Evolutionary conservation across 1,140 invertebrate genomes (phyloP).

Genomic region (Neotoxoptera formosana): DNA sequence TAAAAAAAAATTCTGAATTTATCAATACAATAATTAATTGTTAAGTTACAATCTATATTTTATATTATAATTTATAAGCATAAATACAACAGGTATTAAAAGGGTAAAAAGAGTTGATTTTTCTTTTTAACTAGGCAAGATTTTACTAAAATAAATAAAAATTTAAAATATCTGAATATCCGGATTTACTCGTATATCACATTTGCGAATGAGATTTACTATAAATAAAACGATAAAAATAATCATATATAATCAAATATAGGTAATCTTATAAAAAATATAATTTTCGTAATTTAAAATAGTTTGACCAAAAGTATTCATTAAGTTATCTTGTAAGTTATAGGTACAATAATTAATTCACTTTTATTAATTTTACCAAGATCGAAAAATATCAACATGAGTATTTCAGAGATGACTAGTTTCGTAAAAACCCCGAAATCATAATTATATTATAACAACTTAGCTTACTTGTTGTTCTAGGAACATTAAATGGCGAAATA

Average conservation of each 20-base stretch:
- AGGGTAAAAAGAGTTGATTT: neutral
- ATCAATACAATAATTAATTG: neutral
- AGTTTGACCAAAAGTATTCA: neutral
- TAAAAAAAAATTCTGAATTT: neutral
- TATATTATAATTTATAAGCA: neutral
- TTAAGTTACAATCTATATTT: neutral
- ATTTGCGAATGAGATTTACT: too few species aligned
- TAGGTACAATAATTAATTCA: neutral
- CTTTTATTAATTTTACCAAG: neutral
- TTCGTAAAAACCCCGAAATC: neutral
- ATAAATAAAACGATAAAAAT: too few species aligned
- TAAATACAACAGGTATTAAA: neutral
- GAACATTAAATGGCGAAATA: slow-evolving; percentile 4
- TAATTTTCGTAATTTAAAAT: neutral
- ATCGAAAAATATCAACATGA: neutral
- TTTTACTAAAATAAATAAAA: neutral
- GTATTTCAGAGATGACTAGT: neutral
- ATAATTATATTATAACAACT: neutral
- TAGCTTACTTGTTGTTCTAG: neutral
- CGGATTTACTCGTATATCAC: neutral
- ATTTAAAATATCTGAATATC: neutral
- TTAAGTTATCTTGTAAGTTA: neutral
- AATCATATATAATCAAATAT: too few species aligned
- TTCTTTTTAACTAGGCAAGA: neutral
- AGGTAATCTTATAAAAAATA: too few species aligned